A percentile compares a stretch with the other conserved stretches of the same genome.
Evolutionary conservation across 1,140 invertebrate species (phyloP).

Genomic region (Battus philenor): DNA sequence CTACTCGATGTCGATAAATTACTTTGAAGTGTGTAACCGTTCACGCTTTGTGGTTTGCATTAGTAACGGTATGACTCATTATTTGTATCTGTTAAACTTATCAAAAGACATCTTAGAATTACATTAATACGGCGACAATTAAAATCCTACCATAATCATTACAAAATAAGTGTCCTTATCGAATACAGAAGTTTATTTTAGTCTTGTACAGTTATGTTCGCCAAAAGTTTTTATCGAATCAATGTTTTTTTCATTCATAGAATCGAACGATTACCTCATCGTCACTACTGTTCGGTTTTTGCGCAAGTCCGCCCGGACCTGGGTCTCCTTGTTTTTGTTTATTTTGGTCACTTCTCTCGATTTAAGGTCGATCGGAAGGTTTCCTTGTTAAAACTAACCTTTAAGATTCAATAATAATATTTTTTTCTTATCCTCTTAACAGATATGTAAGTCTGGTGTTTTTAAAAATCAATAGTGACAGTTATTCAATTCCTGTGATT

Average conservation of each 20-base stretch:
- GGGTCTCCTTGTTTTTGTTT: slow-evolving; percentile 31
- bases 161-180: too few species aligned
- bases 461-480: too few species aligned
- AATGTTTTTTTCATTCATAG: slow-evolving; percentile 53
- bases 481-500: too few species aligned
- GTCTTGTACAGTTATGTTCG: slow-evolving; percentile 33
- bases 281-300: slow-evolving; percentile 37
- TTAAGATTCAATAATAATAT: too few species aligned
- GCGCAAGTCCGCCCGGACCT: slow-evolving; percentile 24
- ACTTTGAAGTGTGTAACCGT: slow-evolving; percentile 10
- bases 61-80: slow-evolving; percentile 45
- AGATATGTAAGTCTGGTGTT: too few species aligned
- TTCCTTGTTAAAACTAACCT: slow-evolving; percentile 22
- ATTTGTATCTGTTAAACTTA: slow-evolving; percentile 34
- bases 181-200: too few species aligned
- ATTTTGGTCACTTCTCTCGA: slow-evolving; percentile 31
- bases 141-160: slow-evolving; percentile 18
- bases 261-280: slow-evolving; percentile 51
- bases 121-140: slow-evolving; percentile 14
- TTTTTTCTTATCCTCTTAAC: too few species aligned
- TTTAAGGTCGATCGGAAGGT: slow-evolving; percentile 31
- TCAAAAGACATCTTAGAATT: slow-evolving; percentile 25
- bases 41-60: slow-evolving; percentile 37
- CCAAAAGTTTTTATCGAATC: slow-evolving; percentile 31
- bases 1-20: too few species aligned